Conservation (phyloP, 1,140 invertebrate species). For the Scaptodrosophila lebanonensis region DNA sequence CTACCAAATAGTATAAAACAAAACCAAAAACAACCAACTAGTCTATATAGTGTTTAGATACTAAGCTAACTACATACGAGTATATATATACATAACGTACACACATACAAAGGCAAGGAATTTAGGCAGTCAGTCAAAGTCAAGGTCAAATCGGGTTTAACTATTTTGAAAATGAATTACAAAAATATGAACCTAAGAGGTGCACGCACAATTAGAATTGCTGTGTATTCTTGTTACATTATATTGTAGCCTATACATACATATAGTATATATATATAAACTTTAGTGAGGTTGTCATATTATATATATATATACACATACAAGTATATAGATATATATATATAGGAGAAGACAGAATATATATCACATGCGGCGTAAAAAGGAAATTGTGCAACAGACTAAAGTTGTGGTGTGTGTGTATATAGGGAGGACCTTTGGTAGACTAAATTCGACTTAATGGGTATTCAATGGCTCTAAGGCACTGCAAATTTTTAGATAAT, state of each 20-base stretch:
- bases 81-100: constrained; percentile 23
- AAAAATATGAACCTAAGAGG: constrained; percentile 28
- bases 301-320: constrained; percentile 47
- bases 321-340: constrained; percentile 44
- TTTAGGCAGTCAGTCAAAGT: constrained; percentile 46
- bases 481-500: too few species aligned
- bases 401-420: too few species aligned
- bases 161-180: constrained; percentile 56
- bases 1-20: constrained; percentile 41
- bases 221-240: constrained; percentile 71
- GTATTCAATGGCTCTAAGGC: constrained; percentile 43
- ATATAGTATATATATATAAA: constrained; percentile 45
- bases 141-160: constrained; percentile 59
- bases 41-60: constrained; percentile 7
- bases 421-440: constrained; percentile 28
- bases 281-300: constrained; percentile 71
- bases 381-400: too few species aligned
- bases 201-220: constrained; percentile 47
- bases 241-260: constrained; percentile 42
- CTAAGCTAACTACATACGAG: constrained; percentile 33
- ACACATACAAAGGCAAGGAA: constrained; percentile 58
- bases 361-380: too few species aligned
- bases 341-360: constrained; percentile 18
- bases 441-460: constrained; percentile 30
- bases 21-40: constrained; percentile 20